Evolutionary conservation across 2,113 vertebrate species (phyloP).

Genomic region (Mesocricetus auratus): DNA sequence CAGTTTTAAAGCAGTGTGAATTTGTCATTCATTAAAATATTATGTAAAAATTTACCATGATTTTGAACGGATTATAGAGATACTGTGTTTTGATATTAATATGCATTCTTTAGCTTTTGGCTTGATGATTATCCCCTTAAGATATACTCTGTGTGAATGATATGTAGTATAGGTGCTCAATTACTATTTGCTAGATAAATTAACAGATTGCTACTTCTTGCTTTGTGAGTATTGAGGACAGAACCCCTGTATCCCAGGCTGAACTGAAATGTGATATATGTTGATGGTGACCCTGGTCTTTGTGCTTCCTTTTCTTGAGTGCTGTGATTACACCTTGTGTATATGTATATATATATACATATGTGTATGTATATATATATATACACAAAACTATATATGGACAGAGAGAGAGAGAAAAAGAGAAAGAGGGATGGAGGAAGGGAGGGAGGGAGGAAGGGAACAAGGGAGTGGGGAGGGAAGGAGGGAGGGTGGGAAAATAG

Average conservation of each 20-base stretch:
- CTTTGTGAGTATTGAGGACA: neutral
- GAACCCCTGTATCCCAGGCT: neutral
- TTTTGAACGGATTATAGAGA: constrained; percentile 58
- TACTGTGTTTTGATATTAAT: constrained; percentile 38
- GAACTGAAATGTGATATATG: neutral
- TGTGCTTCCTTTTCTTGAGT: neutral
- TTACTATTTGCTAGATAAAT: constrained; percentile 31
- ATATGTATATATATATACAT: accelerated
- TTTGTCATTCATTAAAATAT: constrained; percentile 6
- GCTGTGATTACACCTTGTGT: no score
- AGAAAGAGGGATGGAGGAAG: neutral
- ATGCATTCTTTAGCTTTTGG: constrained; percentile 8
- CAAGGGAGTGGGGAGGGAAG: neutral
- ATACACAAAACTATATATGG: no score
- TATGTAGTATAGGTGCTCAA: neutral
- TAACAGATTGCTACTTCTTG: no score
- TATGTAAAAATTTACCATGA: neutral
- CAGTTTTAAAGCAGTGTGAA: constrained; percentile 45
- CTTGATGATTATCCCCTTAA: neutral
- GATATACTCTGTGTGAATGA: neutral
- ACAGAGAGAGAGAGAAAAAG: neutral
- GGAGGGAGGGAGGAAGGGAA: neutral
- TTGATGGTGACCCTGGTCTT: neutral
- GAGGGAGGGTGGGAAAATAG: neutral
- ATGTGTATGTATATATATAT: neutral